These are phyloP conservation scores for Cetoscarus ocellatus DNA, from an alignment of 2,797 vertebrate species.

Conservation along the genomic window DNA sequence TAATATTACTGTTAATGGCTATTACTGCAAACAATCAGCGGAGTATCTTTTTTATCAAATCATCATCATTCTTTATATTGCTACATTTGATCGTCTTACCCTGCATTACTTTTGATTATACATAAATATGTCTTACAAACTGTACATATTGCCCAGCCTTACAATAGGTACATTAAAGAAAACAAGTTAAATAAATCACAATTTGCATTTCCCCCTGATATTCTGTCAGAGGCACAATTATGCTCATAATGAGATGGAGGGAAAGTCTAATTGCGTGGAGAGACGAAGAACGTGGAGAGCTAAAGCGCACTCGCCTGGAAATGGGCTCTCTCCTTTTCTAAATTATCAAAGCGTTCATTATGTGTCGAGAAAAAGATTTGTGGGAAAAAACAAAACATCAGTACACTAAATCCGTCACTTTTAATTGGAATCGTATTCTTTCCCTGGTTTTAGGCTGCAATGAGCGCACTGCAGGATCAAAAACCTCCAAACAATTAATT, in stretches of 20 bases:
- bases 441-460: constrained; percentile 86
- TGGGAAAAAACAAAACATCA: constrained; percentile 82
- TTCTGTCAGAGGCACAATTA: constrained; percentile 91
- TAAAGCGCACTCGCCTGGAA: constrained; percentile 85
- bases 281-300: constrained; percentile 67
- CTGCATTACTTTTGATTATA: too few relatives aligned
- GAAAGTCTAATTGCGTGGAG: constrained; percentile 94
- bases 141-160: constrained; percentile 19
- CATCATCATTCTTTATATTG: too few relatives aligned
- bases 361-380: constrained; percentile 67
- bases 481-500: constrained; percentile 95
- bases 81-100: too few relatives aligned
- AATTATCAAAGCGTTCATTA: constrained; percentile 87
- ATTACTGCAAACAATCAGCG: too few relatives aligned
- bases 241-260: constrained; percentile 90
- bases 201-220: constrained; percentile 70
- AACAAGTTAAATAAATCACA: constrained; percentile 92
- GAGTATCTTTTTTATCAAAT: too few relatives aligned
- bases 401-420: constrained; percentile 87
- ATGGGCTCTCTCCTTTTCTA: constrained; percentile 84
- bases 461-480: constrained; percentile 89
- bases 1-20: too few relatives aligned
- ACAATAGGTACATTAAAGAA: constrained; percentile 92
- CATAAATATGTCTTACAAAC: too few relatives aligned
- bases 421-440: constrained; percentile 90